Evolutionary conservation across 2,113 vertebrate species (phyloP).

Genomic region (Ammospiza nelsoni): DNA sequence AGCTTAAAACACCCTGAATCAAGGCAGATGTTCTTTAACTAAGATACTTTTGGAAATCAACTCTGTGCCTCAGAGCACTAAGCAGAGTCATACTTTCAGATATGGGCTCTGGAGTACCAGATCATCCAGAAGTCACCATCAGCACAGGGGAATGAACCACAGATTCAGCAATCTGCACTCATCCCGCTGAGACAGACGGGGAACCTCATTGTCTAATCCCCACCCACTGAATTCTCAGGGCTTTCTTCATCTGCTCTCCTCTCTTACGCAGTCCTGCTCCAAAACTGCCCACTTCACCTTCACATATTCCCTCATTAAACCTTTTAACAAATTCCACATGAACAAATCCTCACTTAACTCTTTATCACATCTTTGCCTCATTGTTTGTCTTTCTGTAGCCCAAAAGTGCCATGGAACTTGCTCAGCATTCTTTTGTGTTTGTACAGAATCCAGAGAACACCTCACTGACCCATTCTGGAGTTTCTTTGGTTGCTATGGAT

Average conservation of each 20-base stretch:
- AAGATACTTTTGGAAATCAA: background rate
- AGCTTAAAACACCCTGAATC: background rate
- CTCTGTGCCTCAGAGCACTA: background rate
- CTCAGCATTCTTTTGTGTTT: background rate
- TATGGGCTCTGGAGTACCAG: background rate
- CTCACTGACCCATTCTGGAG: background rate
- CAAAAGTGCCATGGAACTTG: background rate
- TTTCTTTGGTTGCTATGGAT: background rate
- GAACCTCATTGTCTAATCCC: background rate
- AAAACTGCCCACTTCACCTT: background rate
- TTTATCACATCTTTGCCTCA: background rate
- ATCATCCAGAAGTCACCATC: background rate
- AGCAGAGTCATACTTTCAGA: background rate
- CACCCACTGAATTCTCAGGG: background rate
- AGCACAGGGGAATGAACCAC: background rate
- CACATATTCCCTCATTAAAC: background rate
- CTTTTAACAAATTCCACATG: background rate
- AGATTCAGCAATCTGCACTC: background rate
- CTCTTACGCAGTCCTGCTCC: background rate
- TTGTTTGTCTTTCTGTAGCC: background rate
- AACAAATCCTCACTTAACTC: background rate
- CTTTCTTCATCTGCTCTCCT: background rate
- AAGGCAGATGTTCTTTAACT: background rate
- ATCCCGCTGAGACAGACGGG: rapidly evolving
- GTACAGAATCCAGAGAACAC: background rate